phyloP scores from a whole-genome alignment of 2,797 vertebrate genomes.

The Halcyon chelicuti region DNA sequence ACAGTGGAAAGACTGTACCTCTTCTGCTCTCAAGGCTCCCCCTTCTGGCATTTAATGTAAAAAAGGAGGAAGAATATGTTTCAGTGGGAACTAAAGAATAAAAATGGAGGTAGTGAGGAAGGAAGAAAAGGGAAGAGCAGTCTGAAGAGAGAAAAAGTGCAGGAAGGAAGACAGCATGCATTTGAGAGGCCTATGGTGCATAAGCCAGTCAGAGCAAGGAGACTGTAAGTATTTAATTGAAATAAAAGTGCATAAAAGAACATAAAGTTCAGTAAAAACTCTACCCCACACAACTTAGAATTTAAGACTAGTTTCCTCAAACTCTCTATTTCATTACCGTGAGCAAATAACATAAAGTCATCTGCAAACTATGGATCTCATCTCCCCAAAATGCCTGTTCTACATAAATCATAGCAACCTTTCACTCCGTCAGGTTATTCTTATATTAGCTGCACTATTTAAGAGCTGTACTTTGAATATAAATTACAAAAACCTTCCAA shows the following conservation, averaged over 20 bases:
- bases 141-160: not conserved
- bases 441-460: not conserved
- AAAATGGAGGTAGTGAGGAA: not conserved
- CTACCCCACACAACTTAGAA: not conserved
- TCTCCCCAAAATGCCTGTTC: not conserved
- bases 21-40: not conserved
- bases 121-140: not conserved
- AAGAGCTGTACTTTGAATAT: not conserved
- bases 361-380: not conserved
- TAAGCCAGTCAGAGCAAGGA: not conserved
- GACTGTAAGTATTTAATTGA: not conserved
- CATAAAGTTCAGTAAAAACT: not conserved
- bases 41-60: slow-evolving; percentile 17
- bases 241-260: not conserved
- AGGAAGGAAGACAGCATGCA: not conserved
- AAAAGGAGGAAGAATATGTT: not conserved
- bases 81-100: not conserved
- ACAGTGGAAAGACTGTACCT: not conserved
- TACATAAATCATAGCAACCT: not conserved
- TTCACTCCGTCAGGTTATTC: not conserved
- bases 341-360: slow-evolving; percentile 23
- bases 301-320: not conserved
- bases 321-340: not conserved
- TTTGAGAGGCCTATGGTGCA: not conserved
- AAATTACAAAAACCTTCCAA: not conserved